phyloP scores from a whole-genome alignment of 1,140 invertebrate genomes.

The Pseudomyrmex sp. region DNA sequence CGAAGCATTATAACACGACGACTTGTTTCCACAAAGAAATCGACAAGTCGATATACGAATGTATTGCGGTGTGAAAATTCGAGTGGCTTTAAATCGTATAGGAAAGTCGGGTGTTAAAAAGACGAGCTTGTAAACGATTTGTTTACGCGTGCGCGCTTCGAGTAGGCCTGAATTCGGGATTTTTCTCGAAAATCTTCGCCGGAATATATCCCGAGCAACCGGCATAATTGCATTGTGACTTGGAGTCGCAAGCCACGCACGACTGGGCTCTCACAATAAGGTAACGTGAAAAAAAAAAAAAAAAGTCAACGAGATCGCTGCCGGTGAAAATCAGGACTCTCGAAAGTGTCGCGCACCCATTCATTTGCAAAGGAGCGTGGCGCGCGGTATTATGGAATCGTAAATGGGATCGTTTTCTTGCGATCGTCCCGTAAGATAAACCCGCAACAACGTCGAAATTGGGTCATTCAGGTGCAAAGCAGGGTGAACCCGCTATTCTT shows the following conservation, averaged over 20 bases:
- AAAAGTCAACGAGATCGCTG: not conserved
- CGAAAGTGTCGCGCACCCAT: constrained; percentile 42
- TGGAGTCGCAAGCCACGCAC: constrained; percentile 40
- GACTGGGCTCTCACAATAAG: constrained; percentile 39
- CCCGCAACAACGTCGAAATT: constrained; percentile 59
- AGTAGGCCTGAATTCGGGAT: not conserved
- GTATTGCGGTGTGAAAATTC: not conserved
- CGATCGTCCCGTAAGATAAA: constrained; percentile 16
- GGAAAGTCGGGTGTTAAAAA: constrained; percentile 19
- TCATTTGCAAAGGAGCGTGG: constrained; percentile 69
- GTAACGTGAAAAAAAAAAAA: constrained; percentile 20
- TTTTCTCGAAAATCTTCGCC: constrained; percentile 5
- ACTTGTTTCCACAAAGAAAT: not conserved
- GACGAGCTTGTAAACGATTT: constrained; percentile 64
- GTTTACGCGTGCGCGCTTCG: constrained; percentile 45
- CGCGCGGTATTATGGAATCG: not conserved
- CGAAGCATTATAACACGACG: not conserved
- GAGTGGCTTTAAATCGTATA: constrained; percentile 3
- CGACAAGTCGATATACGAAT: not conserved
- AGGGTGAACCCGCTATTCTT: constrained; percentile 49
- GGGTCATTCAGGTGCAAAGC: constrained; percentile 75
- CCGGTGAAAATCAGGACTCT: constrained; percentile 61
- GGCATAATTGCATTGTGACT: constrained; percentile 71
- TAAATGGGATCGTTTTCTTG: constrained; percentile 46
- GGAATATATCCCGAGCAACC: constrained; percentile 43